phyloP scores from a whole-genome alignment of 2,113 vertebrate genomes.

The Chloropsis hardwickii region DNA sequence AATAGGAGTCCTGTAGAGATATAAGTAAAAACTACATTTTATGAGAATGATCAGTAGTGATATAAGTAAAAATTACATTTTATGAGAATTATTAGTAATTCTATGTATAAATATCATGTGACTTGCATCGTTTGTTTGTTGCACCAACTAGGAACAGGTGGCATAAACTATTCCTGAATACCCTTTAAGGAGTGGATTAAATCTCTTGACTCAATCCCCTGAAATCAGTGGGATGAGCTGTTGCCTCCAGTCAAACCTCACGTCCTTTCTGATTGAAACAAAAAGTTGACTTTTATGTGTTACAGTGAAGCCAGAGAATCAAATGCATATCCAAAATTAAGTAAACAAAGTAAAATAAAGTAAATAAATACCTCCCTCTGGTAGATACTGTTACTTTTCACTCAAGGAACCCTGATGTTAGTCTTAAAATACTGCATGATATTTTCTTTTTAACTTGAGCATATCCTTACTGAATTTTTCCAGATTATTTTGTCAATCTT shows the following conservation, averaged over 20 bases:
- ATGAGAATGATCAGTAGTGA: background rate
- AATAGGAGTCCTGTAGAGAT: background rate
- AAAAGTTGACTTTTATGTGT: background rate
- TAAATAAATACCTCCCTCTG: too few species aligned
- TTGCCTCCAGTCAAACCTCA: background rate
- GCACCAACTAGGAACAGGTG: background rate
- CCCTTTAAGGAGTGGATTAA: too few species aligned
- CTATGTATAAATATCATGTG: background rate
- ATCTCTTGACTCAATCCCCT: background rate
- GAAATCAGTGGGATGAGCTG: background rate
- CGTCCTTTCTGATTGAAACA: background rate
- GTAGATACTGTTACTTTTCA: background rate
- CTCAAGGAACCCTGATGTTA: background rate
- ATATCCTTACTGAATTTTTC: background rate
- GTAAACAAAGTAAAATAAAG: background rate
- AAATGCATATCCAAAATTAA: background rate
- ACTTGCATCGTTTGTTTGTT: background rate
- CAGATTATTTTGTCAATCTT: background rate
- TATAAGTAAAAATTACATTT: accelerated
- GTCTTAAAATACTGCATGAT: background rate
- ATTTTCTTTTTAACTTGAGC: background rate
- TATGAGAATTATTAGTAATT: background rate
- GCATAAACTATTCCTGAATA: background rate
- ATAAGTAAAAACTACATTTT: accelerated
- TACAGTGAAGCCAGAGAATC: background rate